These are phyloP conservation scores for Orchestes rusci DNA, from an alignment of 2,888 invertebrate species.

Conservation along the genomic window DNA sequence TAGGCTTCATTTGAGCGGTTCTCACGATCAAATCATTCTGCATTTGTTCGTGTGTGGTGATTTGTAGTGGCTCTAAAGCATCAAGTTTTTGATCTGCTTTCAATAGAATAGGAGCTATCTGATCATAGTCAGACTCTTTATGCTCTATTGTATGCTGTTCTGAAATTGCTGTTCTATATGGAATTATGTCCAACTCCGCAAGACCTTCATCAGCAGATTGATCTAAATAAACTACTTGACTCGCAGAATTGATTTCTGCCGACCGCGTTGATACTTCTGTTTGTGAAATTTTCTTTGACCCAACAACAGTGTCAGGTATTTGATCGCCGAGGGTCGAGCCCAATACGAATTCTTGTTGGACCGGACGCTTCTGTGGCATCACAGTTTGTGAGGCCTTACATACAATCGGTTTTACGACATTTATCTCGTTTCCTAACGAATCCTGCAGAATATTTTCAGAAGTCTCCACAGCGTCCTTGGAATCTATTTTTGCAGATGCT, in stretches of 20 bases:
- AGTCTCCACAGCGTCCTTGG: too few species aligned
- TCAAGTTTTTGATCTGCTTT: slow-evolving; percentile 40
- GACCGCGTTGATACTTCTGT: too few species aligned
- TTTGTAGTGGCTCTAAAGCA: slow-evolving; percentile 48
- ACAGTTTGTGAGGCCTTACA: too few species aligned
- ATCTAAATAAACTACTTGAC: slow-evolving; percentile 22
- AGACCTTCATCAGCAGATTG: slow-evolving; percentile 15
- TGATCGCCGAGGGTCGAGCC: too few species aligned
- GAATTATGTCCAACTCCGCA: slow-evolving; percentile 38
- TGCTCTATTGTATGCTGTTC: slow-evolving; percentile 38
- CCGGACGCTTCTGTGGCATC: slow-evolving; percentile 58
- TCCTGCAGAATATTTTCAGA: too few species aligned
- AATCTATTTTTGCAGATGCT: too few species aligned
- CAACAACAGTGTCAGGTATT: too few species aligned
- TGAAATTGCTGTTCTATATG: slow-evolving; percentile 22
- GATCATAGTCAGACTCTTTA: slow-evolving; percentile 33
- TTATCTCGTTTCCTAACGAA: too few species aligned
- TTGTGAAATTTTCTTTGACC: too few species aligned
- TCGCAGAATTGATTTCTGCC: slow-evolving; percentile 25
- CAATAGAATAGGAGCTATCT: slow-evolving; percentile 29
- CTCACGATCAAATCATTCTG: slow-evolving; percentile 48
- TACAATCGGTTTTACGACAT: too few species aligned
- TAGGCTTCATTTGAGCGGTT: slow-evolving; percentile 42
- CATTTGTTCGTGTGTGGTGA: slow-evolving; percentile 50
- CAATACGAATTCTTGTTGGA: slow-evolving; percentile 54